A percentile compares a stretch with the other conserved stretches of the same genome.
Evolutionary conservation across 2,888 invertebrate species (phyloP).

Genomic region (Andricus curvator): DNA sequence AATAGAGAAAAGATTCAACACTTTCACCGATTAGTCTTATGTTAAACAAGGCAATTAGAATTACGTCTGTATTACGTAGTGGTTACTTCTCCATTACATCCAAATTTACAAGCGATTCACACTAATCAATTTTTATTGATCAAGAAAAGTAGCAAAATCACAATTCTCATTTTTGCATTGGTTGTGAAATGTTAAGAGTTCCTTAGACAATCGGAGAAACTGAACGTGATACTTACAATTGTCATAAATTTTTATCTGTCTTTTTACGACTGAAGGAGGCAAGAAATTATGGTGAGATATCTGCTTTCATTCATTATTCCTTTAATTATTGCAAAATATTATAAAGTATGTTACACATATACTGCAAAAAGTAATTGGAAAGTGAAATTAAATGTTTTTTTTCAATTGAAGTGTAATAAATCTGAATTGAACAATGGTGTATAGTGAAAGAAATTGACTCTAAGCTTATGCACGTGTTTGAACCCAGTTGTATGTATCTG

Average conservation of each 20-base stretch:
- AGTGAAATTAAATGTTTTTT: neutral
- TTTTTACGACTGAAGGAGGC: neutral
- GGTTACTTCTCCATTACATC: neutral
- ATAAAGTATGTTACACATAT: neutral
- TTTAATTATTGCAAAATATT: neutral
- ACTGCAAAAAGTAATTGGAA: neutral
- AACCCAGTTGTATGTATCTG: constrained; percentile 9
- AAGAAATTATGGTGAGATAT: neutral
- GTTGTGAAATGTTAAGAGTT: neutral
- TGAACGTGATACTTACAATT: neutral
- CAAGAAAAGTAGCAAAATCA: neutral
- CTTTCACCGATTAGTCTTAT: constrained; percentile 33
- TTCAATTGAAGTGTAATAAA: neutral
- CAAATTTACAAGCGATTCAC: neutral
- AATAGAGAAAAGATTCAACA: constrained; percentile 23
- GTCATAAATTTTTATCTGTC: neutral
- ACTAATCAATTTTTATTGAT: neutral
- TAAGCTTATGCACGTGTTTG: neutral
- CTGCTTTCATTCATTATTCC: neutral
- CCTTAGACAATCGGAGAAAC: neutral
- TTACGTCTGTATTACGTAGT: constrained; percentile 23
- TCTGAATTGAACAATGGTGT: neutral
- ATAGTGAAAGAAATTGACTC: neutral
- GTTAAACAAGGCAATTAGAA: constrained; percentile 32
- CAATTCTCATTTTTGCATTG: neutral